phyloP scores from a whole-genome alignment of 2,797 vertebrate genomes.

The Phrynocephalus forsythii region DNA sequence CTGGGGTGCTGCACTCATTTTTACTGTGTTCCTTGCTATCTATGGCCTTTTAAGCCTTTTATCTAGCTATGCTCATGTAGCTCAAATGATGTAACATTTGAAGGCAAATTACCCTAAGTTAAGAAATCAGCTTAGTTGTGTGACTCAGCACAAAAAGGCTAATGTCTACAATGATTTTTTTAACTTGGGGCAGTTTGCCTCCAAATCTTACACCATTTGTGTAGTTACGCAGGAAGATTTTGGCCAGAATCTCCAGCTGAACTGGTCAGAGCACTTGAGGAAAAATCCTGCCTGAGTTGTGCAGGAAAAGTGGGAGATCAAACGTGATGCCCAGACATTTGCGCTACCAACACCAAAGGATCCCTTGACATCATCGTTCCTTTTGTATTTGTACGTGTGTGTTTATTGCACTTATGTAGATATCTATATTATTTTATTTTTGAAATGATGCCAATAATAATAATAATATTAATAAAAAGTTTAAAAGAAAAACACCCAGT shows the following conservation, averaged over 20 bases:
- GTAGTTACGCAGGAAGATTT: too few relatives aligned
- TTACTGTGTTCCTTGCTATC: not conserved
- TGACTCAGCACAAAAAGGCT: too few relatives aligned
- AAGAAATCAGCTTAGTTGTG: too few relatives aligned
- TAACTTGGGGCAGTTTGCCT: too few relatives aligned
- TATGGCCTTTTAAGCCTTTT: not conserved
- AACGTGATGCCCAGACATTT: too few relatives aligned
- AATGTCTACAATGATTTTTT: too few relatives aligned
- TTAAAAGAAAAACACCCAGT: not conserved
- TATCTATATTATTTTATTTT: slow-evolving; percentile 50
- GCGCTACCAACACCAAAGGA: not conserved
- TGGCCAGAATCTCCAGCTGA: not conserved
- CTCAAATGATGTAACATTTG: too few relatives aligned
- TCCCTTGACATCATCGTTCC: not conserved
- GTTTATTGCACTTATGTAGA: slow-evolving; percentile 20
- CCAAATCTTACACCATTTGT: too few relatives aligned
- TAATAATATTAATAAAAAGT: slow-evolving; percentile 21
- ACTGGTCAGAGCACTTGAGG: not conserved
- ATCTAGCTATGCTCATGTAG: too few relatives aligned
- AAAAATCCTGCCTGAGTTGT: not conserved
- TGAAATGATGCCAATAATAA: slow-evolving; percentile 17
- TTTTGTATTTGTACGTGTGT: slow-evolving; percentile 28
- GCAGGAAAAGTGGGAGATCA: not conserved
- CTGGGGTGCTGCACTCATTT: not conserved
- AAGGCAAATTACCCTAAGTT: too few relatives aligned